phyloP scores from a whole-genome alignment of 2,113 vertebrate species.

The Ciconia boyciana region DNA sequence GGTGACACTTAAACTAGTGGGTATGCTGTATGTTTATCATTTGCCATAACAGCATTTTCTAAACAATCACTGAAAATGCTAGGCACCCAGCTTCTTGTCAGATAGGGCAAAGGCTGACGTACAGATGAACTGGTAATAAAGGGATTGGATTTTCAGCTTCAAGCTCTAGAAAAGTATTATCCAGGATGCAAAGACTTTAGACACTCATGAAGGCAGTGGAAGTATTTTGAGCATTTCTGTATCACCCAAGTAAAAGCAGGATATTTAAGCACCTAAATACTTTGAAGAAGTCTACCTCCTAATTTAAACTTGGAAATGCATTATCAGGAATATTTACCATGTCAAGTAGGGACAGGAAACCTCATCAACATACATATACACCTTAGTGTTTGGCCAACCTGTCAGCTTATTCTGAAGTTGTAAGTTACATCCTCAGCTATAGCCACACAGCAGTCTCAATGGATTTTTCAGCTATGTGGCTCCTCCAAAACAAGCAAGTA shows the following conservation, averaged over 20 bases:
- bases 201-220: rapidly evolving
- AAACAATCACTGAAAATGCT: background rate
- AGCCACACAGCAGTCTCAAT: background rate
- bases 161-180: background rate
- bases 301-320: background rate
- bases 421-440: background rate
- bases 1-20: background rate
- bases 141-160: background rate
- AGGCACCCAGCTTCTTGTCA: background rate
- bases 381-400: background rate
- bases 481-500: background rate
- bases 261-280: background rate
- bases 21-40: background rate
- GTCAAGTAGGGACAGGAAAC: background rate
- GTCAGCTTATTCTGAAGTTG: background rate
- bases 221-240: background rate
- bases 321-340: background rate
- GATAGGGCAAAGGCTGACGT: background rate
- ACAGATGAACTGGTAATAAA: background rate
- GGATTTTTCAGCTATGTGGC: background rate
- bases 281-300: background rate
- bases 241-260: background rate
- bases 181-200: background rate
- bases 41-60: background rate
- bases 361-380: background rate